These are phyloP conservation scores for Atta texana DNA, from an alignment of 1,140 invertebrate species.

Conservation along the genomic window DNA sequence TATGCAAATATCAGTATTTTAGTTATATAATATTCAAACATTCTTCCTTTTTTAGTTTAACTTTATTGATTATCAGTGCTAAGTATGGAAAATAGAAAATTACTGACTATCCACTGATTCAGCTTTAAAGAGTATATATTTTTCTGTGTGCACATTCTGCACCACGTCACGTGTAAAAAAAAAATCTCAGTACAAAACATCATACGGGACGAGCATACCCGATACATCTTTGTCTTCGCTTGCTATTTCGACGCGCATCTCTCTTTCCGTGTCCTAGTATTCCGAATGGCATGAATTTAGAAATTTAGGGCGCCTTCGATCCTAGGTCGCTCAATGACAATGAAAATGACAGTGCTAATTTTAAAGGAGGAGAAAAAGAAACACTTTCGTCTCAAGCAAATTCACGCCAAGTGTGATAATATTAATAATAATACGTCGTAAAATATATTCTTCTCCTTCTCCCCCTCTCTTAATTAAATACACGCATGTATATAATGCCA, in stretches of 20 bases:
- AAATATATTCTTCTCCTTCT: not conserved
- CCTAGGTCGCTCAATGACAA: not conserved
- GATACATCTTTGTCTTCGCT: not conserved
- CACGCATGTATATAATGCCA: not conserved
- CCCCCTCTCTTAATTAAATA: not conserved
- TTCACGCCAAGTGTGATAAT: not conserved
- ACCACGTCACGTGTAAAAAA: slow-evolving; percentile 15
- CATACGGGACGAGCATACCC: not conserved
- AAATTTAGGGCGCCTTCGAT: not conserved
- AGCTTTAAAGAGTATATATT: too few relatives aligned
- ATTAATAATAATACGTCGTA: slow-evolving; percentile 9
- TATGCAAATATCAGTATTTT: too few relatives aligned
- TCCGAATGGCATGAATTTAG: not conserved
- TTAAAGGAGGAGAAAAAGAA: not conserved
- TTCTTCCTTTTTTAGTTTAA: too few relatives aligned
- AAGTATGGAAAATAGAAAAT: too few relatives aligned
- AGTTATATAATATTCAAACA: too few relatives aligned
- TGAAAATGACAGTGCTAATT: not conserved
- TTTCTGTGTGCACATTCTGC: not conserved
- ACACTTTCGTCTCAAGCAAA: not conserved
- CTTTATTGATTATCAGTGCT: too few relatives aligned
- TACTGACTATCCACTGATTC: too few relatives aligned
- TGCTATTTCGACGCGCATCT: slow-evolving; percentile 10
- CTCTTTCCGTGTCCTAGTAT: not conserved
- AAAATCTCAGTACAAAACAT: not conserved